Percentiles rank a stretch among this genome's conserved stretches.
phyloP scores from a whole-genome alignment of 1,140 invertebrate genomes.

The Contarinia nasturtii region DNA sequence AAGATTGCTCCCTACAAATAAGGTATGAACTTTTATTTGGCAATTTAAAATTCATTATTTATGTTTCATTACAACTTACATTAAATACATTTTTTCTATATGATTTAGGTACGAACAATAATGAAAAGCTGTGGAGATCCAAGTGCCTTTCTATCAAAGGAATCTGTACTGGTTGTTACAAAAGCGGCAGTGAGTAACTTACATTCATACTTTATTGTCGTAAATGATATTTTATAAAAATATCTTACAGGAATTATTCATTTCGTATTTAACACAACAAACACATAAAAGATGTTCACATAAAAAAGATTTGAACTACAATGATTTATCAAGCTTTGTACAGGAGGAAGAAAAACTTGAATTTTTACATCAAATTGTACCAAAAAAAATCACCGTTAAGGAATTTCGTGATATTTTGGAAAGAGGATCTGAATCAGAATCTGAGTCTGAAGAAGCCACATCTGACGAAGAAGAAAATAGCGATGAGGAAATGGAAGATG shows the following conservation, averaged over 20 bases:
- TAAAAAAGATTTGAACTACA: conserved; percentile 13
- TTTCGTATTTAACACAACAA: conserved; percentile 16
- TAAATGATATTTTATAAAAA: too few relatives aligned
- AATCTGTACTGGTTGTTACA: conserved; percentile 10
- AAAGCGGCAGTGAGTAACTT: conserved; percentile 9
- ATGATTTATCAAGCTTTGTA: conserved; percentile 16
- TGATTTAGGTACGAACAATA: conserved; percentile 2
- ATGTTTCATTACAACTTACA: too few relatives aligned
- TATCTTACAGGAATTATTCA: conserved; percentile 14
- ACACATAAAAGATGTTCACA: conserved; percentile 7
- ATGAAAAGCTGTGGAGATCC: conserved; percentile 1
- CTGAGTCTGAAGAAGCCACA: too few relatives aligned
- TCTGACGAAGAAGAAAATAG: too few relatives aligned
- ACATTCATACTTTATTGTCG: too few relatives aligned
- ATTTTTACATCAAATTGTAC: conserved; percentile 20
- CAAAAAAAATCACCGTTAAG: conserved; percentile 18
- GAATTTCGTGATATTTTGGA: conserved; percentile 6
- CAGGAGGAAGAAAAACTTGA: conserved; percentile 16
- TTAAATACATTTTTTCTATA: too few relatives aligned
- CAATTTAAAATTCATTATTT: too few relatives aligned
- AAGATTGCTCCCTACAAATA: too few relatives aligned
- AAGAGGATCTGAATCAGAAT: too few relatives aligned
- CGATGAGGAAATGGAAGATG: too few relatives aligned
- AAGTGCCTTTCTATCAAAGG: conserved; percentile 3
- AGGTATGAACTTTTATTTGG: too few relatives aligned